phyloP scores from a whole-genome alignment of 2,113 vertebrate genomes.

The Podarcis cretensis region DNA sequence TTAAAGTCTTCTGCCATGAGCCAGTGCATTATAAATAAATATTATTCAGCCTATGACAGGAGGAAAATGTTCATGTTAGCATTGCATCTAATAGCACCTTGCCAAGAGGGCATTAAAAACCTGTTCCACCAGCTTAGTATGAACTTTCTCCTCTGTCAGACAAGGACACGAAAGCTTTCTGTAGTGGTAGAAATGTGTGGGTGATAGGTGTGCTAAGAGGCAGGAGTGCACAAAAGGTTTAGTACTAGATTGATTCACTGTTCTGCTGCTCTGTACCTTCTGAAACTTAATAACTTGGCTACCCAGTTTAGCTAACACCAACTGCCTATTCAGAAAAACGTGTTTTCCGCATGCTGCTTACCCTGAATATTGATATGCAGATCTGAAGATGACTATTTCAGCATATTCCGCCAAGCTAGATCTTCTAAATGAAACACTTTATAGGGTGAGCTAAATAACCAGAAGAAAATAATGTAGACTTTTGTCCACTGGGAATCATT shows the following conservation, averaged over 20 bases:
- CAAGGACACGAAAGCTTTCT: neutral
- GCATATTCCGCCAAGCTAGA: neutral
- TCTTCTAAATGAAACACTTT: neutral
- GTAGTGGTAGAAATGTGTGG: neutral
- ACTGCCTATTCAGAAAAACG: neutral
- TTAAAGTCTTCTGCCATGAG: neutral
- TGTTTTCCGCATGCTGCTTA: neutral
- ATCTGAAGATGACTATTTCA: neutral
- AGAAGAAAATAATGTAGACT: neutral
- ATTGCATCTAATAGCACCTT: neutral
- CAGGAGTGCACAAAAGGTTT: neutral
- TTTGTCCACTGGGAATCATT: neutral
- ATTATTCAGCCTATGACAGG: neutral
- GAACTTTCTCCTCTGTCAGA: neutral
- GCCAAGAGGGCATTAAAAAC: neutral
- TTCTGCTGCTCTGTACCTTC: neutral
- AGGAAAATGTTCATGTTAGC: neutral
- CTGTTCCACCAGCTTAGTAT: neutral
- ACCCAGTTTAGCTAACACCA: neutral
- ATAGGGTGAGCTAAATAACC: neutral
- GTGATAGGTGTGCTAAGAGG: accelerated
- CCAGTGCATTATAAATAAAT: neutral
- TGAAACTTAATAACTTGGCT: neutral
- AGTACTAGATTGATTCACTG: neutral
- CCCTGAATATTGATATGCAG: neutral